A percentile compares a stretch with the other conserved stretches of the same genome.
phyloP scores from a whole-genome alignment of 2,797 vertebrate genomes.

The Lepus oiostolus region DNA sequence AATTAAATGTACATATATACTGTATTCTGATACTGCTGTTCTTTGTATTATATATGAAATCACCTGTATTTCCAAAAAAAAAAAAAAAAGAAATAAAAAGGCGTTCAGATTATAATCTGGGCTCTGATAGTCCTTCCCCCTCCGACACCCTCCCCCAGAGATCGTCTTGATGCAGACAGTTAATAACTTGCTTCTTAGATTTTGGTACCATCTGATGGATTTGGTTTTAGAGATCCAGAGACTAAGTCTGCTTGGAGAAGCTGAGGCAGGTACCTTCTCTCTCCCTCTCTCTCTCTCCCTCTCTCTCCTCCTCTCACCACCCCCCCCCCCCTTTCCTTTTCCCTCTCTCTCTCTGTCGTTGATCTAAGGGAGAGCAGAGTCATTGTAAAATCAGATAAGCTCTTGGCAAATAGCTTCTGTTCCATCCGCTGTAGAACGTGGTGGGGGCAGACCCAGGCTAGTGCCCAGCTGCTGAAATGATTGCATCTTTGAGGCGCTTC shows the following conservation, averaged over 20 bases:
- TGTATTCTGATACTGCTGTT: conserved; percentile 10
- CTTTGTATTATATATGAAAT: conserved; percentile 58
- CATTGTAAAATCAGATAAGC: background rate
- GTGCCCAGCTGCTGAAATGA: background rate
- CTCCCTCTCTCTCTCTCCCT: background rate
- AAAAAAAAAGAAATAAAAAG: background rate
- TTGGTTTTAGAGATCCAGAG: background rate
- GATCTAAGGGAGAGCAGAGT: background rate
- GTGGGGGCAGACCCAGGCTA: background rate
- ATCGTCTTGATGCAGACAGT: background rate
- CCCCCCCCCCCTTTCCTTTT: too few relatives aligned
- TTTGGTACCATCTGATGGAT: background rate
- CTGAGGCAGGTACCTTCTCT: background rate
- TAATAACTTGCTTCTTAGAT: background rate
- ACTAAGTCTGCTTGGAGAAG: background rate
- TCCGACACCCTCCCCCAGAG: background rate
- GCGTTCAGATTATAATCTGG: background rate
- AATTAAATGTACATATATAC: background rate
- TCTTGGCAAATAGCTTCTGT: background rate
- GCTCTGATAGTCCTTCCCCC: background rate
- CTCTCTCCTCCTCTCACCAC: background rate
- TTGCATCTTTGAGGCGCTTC: background rate
- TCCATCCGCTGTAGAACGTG: background rate
- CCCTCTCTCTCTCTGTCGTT: background rate
- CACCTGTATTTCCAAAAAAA: background rate